Conservation (phyloP, 2,888 invertebrate species). For the Epinotia nisella region DNA sequence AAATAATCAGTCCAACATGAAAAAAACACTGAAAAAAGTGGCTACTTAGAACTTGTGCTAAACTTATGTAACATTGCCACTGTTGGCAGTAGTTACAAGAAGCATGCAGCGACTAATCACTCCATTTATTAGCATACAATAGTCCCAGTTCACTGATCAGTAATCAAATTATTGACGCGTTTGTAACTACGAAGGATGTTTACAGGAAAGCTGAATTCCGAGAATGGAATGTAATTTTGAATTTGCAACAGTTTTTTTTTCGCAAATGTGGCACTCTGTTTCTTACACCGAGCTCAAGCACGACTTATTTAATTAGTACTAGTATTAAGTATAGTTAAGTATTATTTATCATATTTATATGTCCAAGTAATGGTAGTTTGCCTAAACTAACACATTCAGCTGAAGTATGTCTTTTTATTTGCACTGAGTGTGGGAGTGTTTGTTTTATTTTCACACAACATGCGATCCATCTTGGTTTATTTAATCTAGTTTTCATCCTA, state of each 20-base stretch:
- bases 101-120: neutral
- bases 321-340: constrained; percentile 33
- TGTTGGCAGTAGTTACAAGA: neutral
- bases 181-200: constrained; percentile 16
- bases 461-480: constrained; percentile 17
- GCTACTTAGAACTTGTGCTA: neutral
- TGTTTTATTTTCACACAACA: constrained; percentile 21
- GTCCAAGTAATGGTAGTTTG: neutral
- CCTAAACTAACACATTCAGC: neutral
- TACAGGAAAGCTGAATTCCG: neutral
- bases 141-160: neutral
- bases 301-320: constrained; percentile 38
- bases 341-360: constrained; percentile 11
- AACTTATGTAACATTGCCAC: neutral
- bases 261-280: constrained; percentile 39
- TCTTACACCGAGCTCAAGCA: constrained; percentile 43
- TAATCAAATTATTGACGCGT: neutral
- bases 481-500: constrained; percentile 24
- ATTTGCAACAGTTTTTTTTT: constrained; percentile 25
- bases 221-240: constrained; percentile 9
- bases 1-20: neutral
- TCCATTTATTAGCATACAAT: constrained; percentile 20
- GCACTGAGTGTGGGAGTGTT: constrained; percentile 24
- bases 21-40: neutral
- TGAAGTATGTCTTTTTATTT: constrained; percentile 8